Conservation (phyloP, 2,113 vertebrate species). For the Tenrec ecaudatus region DNA sequence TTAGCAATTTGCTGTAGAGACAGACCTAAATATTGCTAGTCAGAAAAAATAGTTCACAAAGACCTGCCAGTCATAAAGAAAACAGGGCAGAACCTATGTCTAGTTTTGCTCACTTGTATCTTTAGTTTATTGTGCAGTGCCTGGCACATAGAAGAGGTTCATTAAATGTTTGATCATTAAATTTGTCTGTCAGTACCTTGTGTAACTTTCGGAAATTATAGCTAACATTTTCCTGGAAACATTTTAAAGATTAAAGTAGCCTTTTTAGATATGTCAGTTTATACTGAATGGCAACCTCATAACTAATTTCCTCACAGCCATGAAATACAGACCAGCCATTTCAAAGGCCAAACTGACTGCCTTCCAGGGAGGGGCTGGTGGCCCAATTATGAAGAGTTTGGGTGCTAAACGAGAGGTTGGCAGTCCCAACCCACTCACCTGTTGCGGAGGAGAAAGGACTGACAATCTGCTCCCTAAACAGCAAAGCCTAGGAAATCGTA, state of each 20-base stretch:
- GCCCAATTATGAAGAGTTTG: neutral
- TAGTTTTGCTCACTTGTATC: neutral
- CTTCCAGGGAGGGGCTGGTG: neutral
- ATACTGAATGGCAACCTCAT: conserved; percentile 33
- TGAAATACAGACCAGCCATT: neutral
- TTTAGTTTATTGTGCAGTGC: neutral
- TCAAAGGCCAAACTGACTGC: neutral
- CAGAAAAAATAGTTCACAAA: no score
- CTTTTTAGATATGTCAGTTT: conserved; percentile 14
- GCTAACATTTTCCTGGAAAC: conserved; percentile 3
- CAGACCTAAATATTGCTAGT: conserved; percentile 21
- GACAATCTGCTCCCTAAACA: no score
- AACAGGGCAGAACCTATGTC: neutral
- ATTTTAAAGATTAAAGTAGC: conserved; percentile 34
- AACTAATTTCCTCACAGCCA: neutral
- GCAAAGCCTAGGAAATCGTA: no score
- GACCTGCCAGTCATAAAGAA: no score
- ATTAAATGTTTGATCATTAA: conserved; percentile 50
- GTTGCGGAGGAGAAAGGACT: no score
- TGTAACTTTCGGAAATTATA: conserved; percentile 42
- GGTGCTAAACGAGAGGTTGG: no score
- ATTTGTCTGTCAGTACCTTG: neutral
- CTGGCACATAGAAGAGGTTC: neutral
- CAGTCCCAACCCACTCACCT: no score
- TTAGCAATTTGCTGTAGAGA: conserved; percentile 48